Conservation (phyloP, 2,797 vertebrate species). For the Smutsia gigantea region DNA sequence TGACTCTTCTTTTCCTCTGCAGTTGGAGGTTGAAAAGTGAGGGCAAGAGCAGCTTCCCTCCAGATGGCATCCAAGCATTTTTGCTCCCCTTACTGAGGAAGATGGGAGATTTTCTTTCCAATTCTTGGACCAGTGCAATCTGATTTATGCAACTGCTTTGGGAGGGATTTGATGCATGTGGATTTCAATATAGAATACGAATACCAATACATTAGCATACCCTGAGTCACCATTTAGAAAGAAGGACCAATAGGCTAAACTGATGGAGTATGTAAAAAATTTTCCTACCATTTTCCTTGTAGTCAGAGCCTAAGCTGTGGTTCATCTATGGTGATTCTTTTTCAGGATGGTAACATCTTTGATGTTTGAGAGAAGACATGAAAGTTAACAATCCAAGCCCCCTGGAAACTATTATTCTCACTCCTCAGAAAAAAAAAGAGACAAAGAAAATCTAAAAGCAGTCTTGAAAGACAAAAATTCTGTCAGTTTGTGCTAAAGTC, state of each 20-base stretch:
- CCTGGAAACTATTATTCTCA: constrained; percentile 6
- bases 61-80: neutral
- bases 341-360: neutral
- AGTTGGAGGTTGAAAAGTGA: neutral
- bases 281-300: neutral
- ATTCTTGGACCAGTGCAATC: neutral
- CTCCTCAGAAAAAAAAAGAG: neutral
- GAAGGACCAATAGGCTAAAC: neutral
- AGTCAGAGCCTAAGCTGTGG: neutral
- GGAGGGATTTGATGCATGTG: neutral
- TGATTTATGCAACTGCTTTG: neutral
- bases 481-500: neutral
- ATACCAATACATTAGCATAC: neutral
- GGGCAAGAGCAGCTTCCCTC: neutral
- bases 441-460: neutral
- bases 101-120: neutral
- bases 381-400: constrained; percentile 13
- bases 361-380: constrained; percentile 2
- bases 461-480: constrained; percentile 17
- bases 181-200: neutral
- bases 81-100: neutral
- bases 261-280: neutral
- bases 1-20: neutral
- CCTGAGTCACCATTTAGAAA: neutral
- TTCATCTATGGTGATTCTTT: neutral